Base-by-base conservation (phyloP, 2,113 vertebrate species). In the Cyanistes caeruleus region DNA sequence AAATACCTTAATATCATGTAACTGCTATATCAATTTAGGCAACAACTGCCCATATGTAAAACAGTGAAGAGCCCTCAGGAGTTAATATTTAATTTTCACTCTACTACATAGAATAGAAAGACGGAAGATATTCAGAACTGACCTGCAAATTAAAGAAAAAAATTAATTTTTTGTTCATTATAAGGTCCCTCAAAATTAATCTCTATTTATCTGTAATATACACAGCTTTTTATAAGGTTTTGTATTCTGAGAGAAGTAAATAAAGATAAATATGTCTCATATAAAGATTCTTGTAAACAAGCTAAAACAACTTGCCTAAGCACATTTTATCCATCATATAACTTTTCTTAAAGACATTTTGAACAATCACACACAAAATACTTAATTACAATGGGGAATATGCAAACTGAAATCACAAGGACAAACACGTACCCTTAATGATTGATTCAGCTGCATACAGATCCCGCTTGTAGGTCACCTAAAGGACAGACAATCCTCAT, bases 391-490 rank as follows among this genome's bases (percentile, higher is more conserved):
- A 60, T 96, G 67, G 68, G 85, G 70, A 97, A 92, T 86, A 95
- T 39, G 85, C 77, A 94, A 96, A 96, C 64, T 86, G 81, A 94
- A 97, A 87, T 67, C 64, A 80, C 58, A 96, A 97, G 89, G 96
- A 95, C 35, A 43, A 95, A 95, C 56, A 97, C 98, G 81, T 98
- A 99, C 99, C 99, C 98, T 99, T 99, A 98, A 99, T 98, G 93
- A 99, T 98, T 10, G 98, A 99, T 97, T 99, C 99, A 75, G 99
- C 99, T 65, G 99, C 99, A 97, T 98, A 99, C 94, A 99, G 97
- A 98, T 99, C 99, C 88, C 98, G 93, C 95, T 98, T 99, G 98
- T 99, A 99, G 95, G 99, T 99, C 93, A 99, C 99, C 99, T 99
- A 96, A 73, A 97, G 96, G 97, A 97, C 95, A 99, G 92, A 98